Conservation (phyloP, 2,888 invertebrate species). For the Caenorhabditis sulstoni region DNA sequence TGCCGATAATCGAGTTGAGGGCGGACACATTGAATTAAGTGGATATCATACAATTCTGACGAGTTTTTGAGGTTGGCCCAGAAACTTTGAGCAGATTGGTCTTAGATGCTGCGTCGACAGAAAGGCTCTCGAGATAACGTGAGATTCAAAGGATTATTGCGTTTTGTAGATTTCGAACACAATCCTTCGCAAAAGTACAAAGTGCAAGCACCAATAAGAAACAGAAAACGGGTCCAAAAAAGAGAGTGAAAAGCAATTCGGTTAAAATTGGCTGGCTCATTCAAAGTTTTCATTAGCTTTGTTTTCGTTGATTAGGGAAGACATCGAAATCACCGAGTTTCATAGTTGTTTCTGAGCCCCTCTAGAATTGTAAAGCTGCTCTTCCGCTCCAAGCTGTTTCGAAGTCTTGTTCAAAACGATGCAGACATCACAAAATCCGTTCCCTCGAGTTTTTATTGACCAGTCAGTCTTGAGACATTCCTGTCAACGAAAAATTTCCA, state of each 20-base stretch:
- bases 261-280: conserved; percentile 7
- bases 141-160: conserved; percentile 1
- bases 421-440: too few relatives aligned
- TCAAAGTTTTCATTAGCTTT: conserved; percentile 17
- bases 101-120: neutral
- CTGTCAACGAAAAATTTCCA: conserved; percentile 31
- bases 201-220: too few relatives aligned
- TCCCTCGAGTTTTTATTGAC: too few relatives aligned
- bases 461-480: neutral
- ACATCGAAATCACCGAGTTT: neutral
- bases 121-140: neutral
- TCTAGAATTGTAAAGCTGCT: neutral
- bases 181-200: conserved; percentile 12
- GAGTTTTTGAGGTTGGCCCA: neutral
- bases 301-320: conserved; percentile 2
- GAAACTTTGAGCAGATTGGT: conserved; percentile 6
- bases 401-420: neutral
- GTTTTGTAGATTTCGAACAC: conserved; percentile 17
- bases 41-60: conserved; percentile 23
- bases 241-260: neutral
- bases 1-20: conserved; percentile 33
- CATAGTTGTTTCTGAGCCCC: neutral
- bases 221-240: neutral
- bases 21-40: conserved; percentile 33
- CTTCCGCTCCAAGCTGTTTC: neutral